A percentile compares a stretch with the other conserved stretches of the same genome.
These are phyloP conservation scores for Xylocampa areola DNA, from an alignment of 2,888 invertebrate genomes.

Conservation along the genomic window DNA sequence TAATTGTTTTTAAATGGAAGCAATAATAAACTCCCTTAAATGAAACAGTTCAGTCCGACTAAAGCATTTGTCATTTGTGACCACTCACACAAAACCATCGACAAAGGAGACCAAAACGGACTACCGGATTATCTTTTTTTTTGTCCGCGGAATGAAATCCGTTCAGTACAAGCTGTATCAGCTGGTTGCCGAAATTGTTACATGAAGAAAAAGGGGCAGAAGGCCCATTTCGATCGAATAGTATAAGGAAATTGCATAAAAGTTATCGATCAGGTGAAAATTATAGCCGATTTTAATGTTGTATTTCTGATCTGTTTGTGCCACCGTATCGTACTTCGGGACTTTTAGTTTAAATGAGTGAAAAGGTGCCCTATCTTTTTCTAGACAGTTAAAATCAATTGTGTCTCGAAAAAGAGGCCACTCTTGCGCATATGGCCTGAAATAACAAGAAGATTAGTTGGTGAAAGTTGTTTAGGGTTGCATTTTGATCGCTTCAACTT, in stretches of 20 bases:
- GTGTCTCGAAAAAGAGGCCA: too few relatives aligned
- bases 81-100: constrained; percentile 25
- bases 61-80: constrained; percentile 21
- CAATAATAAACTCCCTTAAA: neutral
- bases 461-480: too few relatives aligned
- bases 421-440: too few relatives aligned
- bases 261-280: neutral
- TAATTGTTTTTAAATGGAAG: too few relatives aligned
- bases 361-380: too few relatives aligned
- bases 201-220: neutral
- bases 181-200: constrained; percentile 12
- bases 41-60: constrained; percentile 8
- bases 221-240: neutral
- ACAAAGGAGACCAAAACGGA: constrained; percentile 32
- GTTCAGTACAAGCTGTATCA: constrained; percentile 47
- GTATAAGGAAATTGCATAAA: neutral
- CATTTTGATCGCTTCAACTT: too few relatives aligned
- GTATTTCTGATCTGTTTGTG: too few relatives aligned
- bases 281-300: too few relatives aligned
- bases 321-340: too few relatives aligned
- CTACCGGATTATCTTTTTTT: constrained; percentile 48
- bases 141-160: constrained; percentile 47
- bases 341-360: too few relatives aligned
- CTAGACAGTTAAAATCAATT: too few relatives aligned
- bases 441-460: too few relatives aligned